Conservation (phyloP, 1,140 invertebrate species). For the Kradibia gibbosae region DNA sequence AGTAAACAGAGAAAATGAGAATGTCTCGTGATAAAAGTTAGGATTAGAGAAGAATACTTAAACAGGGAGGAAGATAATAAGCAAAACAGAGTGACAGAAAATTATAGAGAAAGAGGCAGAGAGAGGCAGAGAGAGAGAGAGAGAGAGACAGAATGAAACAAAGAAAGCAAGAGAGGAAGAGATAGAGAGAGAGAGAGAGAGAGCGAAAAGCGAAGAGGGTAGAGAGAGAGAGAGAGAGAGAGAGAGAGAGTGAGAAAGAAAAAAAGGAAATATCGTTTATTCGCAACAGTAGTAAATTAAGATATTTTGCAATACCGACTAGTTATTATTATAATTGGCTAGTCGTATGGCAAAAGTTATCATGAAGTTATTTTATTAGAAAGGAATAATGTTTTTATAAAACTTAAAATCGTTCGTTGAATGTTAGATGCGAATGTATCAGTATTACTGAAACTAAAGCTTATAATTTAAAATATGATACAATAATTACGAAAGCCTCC, state of each 20-base stretch:
- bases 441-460: conserved; percentile 27
- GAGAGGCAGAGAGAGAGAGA: too few relatives aligned
- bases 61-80: too few relatives aligned
- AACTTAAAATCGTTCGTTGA: conserved; percentile 38
- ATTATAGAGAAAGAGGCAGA: too few relatives aligned
- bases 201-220: neutral
- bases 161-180: neutral
- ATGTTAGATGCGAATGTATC: neutral
- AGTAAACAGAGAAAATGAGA: too few relatives aligned
- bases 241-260: conserved; percentile 3
- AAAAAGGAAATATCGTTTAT: conserved; percentile 25
- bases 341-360: neutral
- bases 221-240: neutral
- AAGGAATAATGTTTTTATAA: neutral
- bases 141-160: neutral
- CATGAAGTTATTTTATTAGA: neutral
- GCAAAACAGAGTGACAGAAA: too few relatives aligned
- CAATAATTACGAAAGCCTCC: neutral
- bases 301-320: neutral
- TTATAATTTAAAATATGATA: conserved; percentile 34
- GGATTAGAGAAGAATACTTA: too few relatives aligned
- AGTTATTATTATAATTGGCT: neutral
- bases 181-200: too few relatives aligned
- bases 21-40: too few relatives aligned
- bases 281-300: conserved; percentile 2